Evolutionary conservation across 2,113 vertebrate species (phyloP).

Genomic region (Brachyhypopomus gauderio): DNA sequence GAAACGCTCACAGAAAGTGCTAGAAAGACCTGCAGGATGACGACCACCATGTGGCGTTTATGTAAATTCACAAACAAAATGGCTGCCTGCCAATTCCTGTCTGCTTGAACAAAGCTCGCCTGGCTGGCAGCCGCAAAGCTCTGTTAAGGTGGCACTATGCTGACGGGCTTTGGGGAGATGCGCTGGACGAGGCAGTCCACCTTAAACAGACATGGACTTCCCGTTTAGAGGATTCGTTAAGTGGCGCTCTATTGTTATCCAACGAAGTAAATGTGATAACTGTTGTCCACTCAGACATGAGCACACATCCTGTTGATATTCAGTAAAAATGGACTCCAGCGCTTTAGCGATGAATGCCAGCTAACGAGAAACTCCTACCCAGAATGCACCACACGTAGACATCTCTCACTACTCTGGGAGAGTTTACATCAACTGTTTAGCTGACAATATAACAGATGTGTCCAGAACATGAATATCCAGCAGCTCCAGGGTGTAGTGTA

Average conservation of each 20-base stretch:
- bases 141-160: slow-evolving; percentile 46
- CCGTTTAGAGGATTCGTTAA: slow-evolving; percentile 51
- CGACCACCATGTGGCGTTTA: slow-evolving; percentile 59
- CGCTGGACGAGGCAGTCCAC: slow-evolving; percentile 17
- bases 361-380: no score
- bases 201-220: slow-evolving; percentile 45
- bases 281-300: slow-evolving; percentile 19
- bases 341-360: no score
- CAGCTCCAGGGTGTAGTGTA: no score
- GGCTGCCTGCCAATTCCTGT: slow-evolving; percentile 61
- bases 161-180: not conserved
- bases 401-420: no score
- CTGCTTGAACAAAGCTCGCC: slow-evolving; percentile 52
- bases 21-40: slow-evolving; percentile 55
- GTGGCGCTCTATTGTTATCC: slow-evolving; percentile 45
- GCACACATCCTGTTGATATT: not conserved
- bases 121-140: slow-evolving; percentile 24
- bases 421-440: no score
- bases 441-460: no score
- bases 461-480: no score
- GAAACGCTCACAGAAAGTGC: slow-evolving; percentile 40
- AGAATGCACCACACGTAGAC: no score
- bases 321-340: no score
- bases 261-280: slow-evolving; percentile 33
- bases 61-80: slow-evolving; percentile 60